Evolutionary conservation across 2,888 invertebrate species (phyloP).

Genomic region (Oxycera nigricornis): DNA sequence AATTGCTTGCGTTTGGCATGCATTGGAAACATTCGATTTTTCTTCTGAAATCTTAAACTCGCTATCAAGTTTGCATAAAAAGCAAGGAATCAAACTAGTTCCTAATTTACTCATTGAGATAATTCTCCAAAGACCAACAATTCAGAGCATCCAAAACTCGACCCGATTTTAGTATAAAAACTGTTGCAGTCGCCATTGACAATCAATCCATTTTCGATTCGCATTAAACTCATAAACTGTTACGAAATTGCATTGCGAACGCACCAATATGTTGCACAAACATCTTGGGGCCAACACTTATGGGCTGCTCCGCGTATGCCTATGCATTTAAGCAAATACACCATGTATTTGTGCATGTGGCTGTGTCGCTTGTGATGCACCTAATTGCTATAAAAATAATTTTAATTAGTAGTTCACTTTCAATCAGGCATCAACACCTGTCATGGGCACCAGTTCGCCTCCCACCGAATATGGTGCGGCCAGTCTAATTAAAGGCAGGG

Average conservation of each 20-base stretch:
- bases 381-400: slow-evolving; percentile 44
- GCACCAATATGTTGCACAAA: slow-evolving; percentile 3
- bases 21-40: no score
- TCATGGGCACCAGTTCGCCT: slow-evolving; percentile 43
- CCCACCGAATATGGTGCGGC: slow-evolving; percentile 41
- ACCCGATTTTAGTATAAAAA: slow-evolving; percentile 2
- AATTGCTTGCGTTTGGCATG: no score
- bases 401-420: slow-evolving; percentile 47
- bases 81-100: no score
- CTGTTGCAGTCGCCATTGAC: slow-evolving; percentile 14
- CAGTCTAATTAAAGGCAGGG: slow-evolving; percentile 44
- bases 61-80: no score
- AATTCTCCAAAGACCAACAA: no score
- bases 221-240: slow-evolving; percentile 21
- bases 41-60: no score
- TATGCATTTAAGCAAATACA: neutral
- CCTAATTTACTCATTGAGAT: no score
- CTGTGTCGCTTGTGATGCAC: slow-evolving; percentile 18
- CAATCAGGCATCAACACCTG: slow-evolving; percentile 44
- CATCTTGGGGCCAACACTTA: slow-evolving; percentile 16
- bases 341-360: slow-evolving; percentile 12
- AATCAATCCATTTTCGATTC: neutral
- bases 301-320: neutral
- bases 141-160: neutral
- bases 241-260: slow-evolving; percentile 10